Base-by-base conservation (phyloP, 2,888 invertebrate species). In the Gonocerus acuteangulatus region DNA sequence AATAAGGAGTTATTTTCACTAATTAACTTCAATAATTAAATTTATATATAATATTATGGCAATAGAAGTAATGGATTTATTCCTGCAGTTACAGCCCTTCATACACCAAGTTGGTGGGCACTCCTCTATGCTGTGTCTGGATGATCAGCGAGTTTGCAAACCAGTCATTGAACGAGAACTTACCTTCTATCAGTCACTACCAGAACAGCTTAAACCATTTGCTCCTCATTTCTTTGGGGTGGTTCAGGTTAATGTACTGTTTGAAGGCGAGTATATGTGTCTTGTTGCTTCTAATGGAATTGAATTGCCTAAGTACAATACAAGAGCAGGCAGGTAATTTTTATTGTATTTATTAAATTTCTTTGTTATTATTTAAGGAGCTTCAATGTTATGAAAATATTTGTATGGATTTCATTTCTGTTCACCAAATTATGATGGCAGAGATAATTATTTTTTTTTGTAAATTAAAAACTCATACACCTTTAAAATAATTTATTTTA, bases 21-120 rank as follows among this genome's bases (percentile, higher is more conserved):
- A n/a, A n/a, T n/a, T n/a, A n/a, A n/a, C n/a, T n/a, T n/a, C n/a
- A n/a, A n/a, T n/a, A n/a, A n/a, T n/a, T n/a, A n/a, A n/a, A n/a
- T n/a, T n/a, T n/a, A n/a, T n/a, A n/a, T n/a, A n/a, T n/a, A n/a
- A n/a, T n/a, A n/a, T n/a, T n/a, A n/a, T n/a, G n/a, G n/a, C n/a
- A n/a, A n/a, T n/a, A n/a, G n/a, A n/a, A n/a, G n/a, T n/a, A n/a
- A n/a, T n/a, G n/a, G n/a, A n/a, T n/a, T n/a, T n/a, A n/a, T n/a
- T n/a, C n/a, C n/a, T n/a, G n/a, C n/a, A 75, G 73, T 72, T 79
- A 68, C 76, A 78, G 69, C 79, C 79, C 21, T 78, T 78, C 67
- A 74, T 77, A 62, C 79, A 79, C 69, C 80, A 80, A 73, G 79
- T 79, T 45, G 78, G 79, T 49, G 80, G 80, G 6, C 78, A 78